Evolutionary conservation across 2,113 vertebrate genomes (phyloP).

Genomic region (Guaruba guarouba): DNA sequence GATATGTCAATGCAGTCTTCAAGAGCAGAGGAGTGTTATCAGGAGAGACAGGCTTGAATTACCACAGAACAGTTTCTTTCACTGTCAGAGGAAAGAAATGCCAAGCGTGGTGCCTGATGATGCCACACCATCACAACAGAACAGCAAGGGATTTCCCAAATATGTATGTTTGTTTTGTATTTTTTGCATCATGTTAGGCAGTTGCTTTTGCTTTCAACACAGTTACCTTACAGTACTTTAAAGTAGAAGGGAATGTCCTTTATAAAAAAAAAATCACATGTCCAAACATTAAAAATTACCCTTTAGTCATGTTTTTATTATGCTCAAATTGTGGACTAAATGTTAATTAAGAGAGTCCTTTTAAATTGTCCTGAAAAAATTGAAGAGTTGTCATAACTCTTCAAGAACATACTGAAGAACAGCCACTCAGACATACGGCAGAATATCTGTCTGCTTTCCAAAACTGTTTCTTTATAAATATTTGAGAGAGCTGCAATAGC

Average conservation of each 20-base stretch:
- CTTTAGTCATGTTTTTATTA: neutral
- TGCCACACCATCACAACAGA: neutral
- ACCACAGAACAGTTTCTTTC: neutral
- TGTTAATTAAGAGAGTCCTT: neutral
- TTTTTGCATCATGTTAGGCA: neutral
- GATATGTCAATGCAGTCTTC: neutral
- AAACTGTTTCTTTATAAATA: constrained; percentile 14
- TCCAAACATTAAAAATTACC: neutral
- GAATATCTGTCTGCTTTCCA: constrained; percentile 19
- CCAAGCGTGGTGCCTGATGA: neutral
- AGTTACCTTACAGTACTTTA: neutral
- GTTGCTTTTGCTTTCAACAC: neutral
- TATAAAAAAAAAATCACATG: neutral
- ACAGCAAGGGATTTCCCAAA: neutral
- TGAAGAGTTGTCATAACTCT: constrained; percentile 1
- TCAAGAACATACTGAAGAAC: neutral
- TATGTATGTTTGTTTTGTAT: neutral
- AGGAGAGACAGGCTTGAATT: neutral
- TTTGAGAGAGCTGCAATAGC: neutral
- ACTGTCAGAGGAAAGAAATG: neutral
- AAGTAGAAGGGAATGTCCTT: neutral
- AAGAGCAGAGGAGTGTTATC: neutral
- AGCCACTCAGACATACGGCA: constrained; percentile 2
- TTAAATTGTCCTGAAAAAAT: neutral
- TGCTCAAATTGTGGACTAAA: neutral